phyloP scores from a whole-genome alignment of 2,797 vertebrate species.

The Sebastiscus tertius region DNA sequence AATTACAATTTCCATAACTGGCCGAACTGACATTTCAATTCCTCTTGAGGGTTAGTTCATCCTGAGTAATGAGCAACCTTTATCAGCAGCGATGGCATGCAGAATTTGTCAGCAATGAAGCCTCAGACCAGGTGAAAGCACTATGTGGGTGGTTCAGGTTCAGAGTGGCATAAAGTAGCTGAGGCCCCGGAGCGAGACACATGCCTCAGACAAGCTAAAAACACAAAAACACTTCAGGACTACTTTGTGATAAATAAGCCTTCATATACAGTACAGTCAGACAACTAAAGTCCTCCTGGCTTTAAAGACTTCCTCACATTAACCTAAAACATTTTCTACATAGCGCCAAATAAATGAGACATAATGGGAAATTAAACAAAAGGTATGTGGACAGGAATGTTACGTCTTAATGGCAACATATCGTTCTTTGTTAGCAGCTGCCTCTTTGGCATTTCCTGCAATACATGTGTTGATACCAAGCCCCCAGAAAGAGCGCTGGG shows the following conservation, averaged over 20 bases:
- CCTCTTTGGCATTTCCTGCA: constrained; percentile 53
- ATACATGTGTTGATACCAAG: not conserved
- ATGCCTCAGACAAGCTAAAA: not conserved
- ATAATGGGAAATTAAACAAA: constrained; percentile 27
- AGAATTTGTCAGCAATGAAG: constrained; percentile 1
- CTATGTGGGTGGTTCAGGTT: constrained; percentile 8
- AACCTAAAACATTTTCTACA: not conserved
- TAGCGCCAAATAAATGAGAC: constrained; percentile 2
- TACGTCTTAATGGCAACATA: not conserved
- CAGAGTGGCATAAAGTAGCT: constrained; percentile 3
- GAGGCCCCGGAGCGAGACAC: constrained; percentile 2
- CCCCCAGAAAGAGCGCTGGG: not conserved
- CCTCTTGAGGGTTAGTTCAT: constrained; percentile 15
- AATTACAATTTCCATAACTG: constrained; percentile 65
- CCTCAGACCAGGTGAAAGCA: constrained; percentile 33
- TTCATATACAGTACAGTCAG: not conserved
- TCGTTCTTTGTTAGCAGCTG: constrained; percentile 32
- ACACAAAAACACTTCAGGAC: not conserved
- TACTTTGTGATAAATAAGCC: constrained; percentile 16
- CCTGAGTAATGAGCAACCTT: constrained; percentile 14
- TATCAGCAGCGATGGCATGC: not conserved
- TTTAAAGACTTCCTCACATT: constrained; percentile 41
- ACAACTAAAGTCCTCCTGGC: not conserved
- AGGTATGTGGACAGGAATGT: constrained; percentile 13
- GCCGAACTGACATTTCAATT: constrained; percentile 15